These are phyloP conservation scores for Prietella phreatophila DNA, from an alignment of 2,113 vertebrate species.

Conservation along the genomic window DNA sequence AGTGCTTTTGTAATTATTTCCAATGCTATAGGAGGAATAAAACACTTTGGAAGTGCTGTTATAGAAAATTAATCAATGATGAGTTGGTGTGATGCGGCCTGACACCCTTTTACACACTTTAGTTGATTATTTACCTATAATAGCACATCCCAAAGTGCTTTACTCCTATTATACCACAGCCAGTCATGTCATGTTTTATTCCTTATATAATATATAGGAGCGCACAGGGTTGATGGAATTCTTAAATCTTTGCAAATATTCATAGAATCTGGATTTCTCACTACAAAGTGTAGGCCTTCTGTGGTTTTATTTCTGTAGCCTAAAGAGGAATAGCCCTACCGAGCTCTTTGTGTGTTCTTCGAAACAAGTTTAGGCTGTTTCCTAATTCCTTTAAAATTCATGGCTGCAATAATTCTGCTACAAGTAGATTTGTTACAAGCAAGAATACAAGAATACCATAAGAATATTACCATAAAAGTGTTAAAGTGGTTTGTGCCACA, in stretches of 20 bases:
- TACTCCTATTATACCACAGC: background rate
- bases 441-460: background rate
- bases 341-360: background rate
- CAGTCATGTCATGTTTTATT: background rate
- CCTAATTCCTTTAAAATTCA: background rate
- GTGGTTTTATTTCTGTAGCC: background rate
- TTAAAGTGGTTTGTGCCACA: background rate
- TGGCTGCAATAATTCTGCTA: background rate
- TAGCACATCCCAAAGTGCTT: background rate
- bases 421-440: background rate
- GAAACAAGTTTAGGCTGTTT: background rate
- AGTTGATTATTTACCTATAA: background rate
- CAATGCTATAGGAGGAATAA: background rate
- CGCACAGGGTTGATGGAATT: background rate
- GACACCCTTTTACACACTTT: background rate
- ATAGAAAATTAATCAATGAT: background rate
- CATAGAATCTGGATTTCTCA: background rate
- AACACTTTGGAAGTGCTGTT: background rate
- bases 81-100: background rate
- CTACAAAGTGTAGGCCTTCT: background rate
- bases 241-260: background rate
- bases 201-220: background rate
- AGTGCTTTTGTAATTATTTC: background rate
- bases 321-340: background rate
- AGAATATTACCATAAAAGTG: constrained; percentile 3